Evolutionary conservation across 1,140 invertebrate genomes (phyloP), one percentile per base, ranked within the genome.

Genomic region (Temnothorax longispinosus): DNA sequence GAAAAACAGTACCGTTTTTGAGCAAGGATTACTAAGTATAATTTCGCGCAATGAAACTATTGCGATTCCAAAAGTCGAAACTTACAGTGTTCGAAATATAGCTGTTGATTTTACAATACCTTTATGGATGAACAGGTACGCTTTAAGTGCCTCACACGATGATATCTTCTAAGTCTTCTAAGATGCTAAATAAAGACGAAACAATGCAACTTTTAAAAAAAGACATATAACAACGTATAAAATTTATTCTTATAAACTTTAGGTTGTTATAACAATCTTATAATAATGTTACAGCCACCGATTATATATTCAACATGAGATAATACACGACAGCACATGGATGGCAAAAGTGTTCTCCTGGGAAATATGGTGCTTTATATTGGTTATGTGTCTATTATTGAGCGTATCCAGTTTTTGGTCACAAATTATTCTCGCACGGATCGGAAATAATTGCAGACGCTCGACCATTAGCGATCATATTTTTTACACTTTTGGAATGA

Each of bases 11-110:
- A 92, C 52, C 32, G 4, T 27, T 27, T 27, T 27, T 27, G 27
- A 0, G 0, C 11, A 56, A 10, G 93, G 91, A 35, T 67, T 94
- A 8, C 60, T 94, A 35, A 85, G 77, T 0, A 15, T 74, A 18
- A n/a, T 93, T 4, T 60, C 75, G 56, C 38, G 41, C 15, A 92
- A 93, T 58, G 69, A 91, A 84, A 89, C 89, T 3, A 71, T 90
- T 10, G 82, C 92, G 18, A 84, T 93, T 69, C 65, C 92, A 0
- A 90, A 90, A 54, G 11, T 87, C 0, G 74, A 54, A 56, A 65
- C 1, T 77, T 60, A 52, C 27, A 0, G 0, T 1, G 8, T 0
- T 3, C 81, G 85, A n/a, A 1, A 10, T 6, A 0, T 0, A 0
- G 64, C 54, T 18, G 0, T 7, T 21, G 60, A 69, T 32, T 87